Evolutionary conservation across 2,888 invertebrate genomes (phyloP).

Genomic region (Ennomos quercinarius): DNA sequence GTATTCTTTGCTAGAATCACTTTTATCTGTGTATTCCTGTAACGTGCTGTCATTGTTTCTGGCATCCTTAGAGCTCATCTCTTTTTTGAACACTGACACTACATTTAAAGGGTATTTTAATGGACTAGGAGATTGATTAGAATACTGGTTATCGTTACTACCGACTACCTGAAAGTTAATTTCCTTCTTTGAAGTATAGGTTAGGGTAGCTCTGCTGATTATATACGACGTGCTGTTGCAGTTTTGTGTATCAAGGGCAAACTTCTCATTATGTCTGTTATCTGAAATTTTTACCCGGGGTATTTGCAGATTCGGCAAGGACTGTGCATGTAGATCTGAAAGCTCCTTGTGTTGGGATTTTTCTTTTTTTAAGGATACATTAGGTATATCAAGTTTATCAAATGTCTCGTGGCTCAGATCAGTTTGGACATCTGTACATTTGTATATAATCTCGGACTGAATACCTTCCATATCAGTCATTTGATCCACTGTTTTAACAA

Average conservation of each 20-base stretch:
- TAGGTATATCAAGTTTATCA: constrained; percentile 76
- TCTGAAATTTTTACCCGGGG: constrained; percentile 51
- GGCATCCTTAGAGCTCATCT: constrained; percentile 49
- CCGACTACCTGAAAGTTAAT: constrained; percentile 72
- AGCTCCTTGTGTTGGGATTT: constrained; percentile 59
- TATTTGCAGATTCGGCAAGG: constrained; percentile 59
- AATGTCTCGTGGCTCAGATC: constrained; percentile 55
- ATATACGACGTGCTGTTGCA: constrained; percentile 65
- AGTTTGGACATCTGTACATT: constrained; percentile 48
- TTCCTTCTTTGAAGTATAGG: constrained; percentile 74
- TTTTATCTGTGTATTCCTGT: constrained; percentile 35
- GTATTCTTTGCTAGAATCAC: constrained; percentile 41
- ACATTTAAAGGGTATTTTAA: constrained; percentile 71
- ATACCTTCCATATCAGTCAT: constrained; percentile 55
- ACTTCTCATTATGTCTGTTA: constrained; percentile 44
- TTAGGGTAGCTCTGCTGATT: constrained; percentile 70
- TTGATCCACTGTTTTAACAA: constrained; percentile 48
- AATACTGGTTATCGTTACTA: constrained; percentile 52
- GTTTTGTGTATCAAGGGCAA: constrained; percentile 48
- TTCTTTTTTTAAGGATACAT: constrained; percentile 71
- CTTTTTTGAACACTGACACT: constrained; percentile 70
- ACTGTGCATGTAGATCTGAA: constrained; percentile 52
- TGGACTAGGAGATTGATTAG: constrained; percentile 59
- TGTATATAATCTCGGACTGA: constrained; percentile 46
- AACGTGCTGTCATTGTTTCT: constrained; percentile 24